These are phyloP conservation scores for Drosophila tani DNA, from an alignment of 1,140 invertebrate genomes.

Conservation along the genomic window DNA sequence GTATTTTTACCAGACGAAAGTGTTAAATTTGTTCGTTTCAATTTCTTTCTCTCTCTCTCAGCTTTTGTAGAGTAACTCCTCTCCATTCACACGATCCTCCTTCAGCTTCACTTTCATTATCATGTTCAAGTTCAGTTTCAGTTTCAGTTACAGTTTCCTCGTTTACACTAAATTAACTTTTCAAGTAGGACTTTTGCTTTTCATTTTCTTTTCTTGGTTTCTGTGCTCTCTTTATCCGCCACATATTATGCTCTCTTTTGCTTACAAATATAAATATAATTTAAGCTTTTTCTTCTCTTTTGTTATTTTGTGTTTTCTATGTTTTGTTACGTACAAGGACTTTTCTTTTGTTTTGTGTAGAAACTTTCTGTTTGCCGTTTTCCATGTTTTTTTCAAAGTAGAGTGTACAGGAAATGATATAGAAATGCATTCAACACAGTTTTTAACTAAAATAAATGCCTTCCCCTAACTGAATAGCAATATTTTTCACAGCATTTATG, in stretches of 20 bases:
- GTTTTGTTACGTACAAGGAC: conserved; percentile 53
- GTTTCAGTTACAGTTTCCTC: conserved; percentile 50
- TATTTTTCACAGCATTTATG: neutral
- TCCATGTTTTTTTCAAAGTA: conserved; percentile 22
- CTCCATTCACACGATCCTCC: conserved; percentile 46
- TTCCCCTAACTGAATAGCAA: conserved; percentile 44
- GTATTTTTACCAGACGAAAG: conserved; percentile 62
- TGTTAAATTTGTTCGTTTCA: conserved; percentile 50
- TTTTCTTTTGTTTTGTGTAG: conserved; percentile 37
- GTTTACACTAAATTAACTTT: conserved; percentile 76
- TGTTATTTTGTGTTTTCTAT: conserved; percentile 44
- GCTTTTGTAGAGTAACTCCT: conserved; percentile 22
- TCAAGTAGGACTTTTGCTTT: conserved; percentile 74
- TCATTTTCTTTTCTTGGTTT: conserved; percentile 37
- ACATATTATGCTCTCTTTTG: conserved; percentile 29
- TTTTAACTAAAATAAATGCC: conserved; percentile 72
- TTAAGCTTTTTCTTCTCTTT: conserved; percentile 24
- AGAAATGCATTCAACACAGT: conserved; percentile 55
- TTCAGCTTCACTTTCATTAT: conserved; percentile 28
- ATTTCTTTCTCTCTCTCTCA: conserved; percentile 28
- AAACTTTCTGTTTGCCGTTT: conserved; percentile 49
- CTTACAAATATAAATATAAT: conserved; percentile 79
- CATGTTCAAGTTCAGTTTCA: conserved; percentile 51
- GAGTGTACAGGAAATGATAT: conserved; percentile 19
- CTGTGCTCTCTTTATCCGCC: conserved; percentile 21